Percentiles rank a stretch among this genome's conserved stretches.
These are phyloP conservation scores for Pseudonaja textilis DNA, from an alignment of 2,113 vertebrate species.

Conservation along the genomic window DNA sequence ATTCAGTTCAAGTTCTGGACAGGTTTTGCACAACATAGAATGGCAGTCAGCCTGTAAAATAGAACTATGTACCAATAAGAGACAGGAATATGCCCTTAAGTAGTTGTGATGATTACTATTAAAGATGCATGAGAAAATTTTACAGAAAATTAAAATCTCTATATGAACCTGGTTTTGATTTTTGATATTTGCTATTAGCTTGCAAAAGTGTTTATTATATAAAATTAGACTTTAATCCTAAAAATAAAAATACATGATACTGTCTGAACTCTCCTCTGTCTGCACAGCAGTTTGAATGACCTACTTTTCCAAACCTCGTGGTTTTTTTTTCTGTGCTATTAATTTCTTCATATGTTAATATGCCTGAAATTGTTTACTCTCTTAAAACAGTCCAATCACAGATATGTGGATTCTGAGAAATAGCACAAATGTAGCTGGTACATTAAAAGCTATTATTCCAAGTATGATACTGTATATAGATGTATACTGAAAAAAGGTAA, in stretches of 20 bases:
- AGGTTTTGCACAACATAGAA: background rate
- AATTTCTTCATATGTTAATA: slow-evolving; percentile 25
- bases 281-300: slow-evolving; percentile 39
- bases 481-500: background rate
- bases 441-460: background rate
- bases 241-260: background rate
- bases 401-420: background rate
- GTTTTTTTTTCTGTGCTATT: slow-evolving; percentile 21
- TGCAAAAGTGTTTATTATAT: background rate
- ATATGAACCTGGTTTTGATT: background rate
- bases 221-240: background rate
- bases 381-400: background rate
- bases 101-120: background rate
- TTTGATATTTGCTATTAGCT: background rate
- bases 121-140: background rate
- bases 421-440: background rate
- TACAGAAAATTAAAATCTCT: background rate
- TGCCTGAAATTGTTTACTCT: slow-evolving; percentile 15
- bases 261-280: slow-evolving; percentile 18
- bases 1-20: background rate
- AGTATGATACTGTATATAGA: background rate
- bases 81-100: background rate
- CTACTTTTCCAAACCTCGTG: slow-evolving; percentile 40
- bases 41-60: background rate
- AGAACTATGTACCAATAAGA: background rate